These are phyloP conservation scores for Deilephila porcellus DNA, from an alignment of 2,888 invertebrate genomes.

Conservation along the genomic window DNA sequence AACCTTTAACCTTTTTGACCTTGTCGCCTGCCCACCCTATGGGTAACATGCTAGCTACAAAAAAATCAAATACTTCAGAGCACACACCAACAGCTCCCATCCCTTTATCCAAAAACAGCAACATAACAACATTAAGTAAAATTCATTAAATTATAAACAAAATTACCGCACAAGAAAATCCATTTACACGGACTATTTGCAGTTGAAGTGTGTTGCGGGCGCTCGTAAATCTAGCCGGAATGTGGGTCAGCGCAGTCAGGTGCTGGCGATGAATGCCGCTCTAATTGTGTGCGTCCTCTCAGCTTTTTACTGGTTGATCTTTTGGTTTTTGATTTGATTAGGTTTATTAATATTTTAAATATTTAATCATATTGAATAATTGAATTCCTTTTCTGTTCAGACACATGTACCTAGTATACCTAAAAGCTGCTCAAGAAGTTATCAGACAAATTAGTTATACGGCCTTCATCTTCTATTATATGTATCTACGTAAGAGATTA, in stretches of 20 bases:
- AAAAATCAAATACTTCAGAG: not conserved
- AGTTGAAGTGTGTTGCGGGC: constrained; percentile 30
- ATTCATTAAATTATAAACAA: constrained; percentile 24
- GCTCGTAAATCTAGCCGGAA: constrained; percentile 58
- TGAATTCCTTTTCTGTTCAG: not conserved
- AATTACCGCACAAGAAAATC: constrained; percentile 23
- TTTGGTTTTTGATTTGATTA: not conserved
- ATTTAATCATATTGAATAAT: not conserved
- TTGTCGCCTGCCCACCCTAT: no score
- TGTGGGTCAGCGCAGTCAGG: constrained; percentile 58
- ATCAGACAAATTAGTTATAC: no score
- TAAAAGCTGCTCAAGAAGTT: no score
- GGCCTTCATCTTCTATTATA: no score
- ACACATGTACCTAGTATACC: no score
- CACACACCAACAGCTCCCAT: not conserved
- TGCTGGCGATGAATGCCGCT: constrained; percentile 45
- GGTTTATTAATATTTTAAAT: not conserved
- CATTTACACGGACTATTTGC: constrained; percentile 28
- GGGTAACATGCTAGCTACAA: not conserved
- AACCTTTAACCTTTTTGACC: no score
- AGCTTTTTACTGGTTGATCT: constrained; percentile 2
- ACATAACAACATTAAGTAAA: constrained; percentile 2
- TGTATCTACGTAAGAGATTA: no score
- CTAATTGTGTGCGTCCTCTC: constrained; percentile 46
- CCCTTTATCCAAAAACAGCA: not conserved